Evolutionary conservation across 2,888 invertebrate genomes (phyloP).

Genomic region (Ametastegia equiseti): DNA sequence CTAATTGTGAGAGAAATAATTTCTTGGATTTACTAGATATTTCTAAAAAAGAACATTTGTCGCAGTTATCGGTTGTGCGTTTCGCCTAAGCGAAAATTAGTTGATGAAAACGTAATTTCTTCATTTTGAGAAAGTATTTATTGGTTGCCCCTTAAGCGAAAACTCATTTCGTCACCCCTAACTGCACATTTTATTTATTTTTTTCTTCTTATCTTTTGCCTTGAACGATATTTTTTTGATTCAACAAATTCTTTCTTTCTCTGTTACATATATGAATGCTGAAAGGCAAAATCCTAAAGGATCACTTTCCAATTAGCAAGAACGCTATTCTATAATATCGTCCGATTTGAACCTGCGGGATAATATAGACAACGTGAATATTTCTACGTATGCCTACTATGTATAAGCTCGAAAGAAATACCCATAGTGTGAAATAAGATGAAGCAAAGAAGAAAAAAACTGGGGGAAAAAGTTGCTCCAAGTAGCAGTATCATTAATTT

Average conservation of each 20-base stretch:
- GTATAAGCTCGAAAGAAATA: neutral
- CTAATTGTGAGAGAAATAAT: no score
- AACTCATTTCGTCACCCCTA: no score
- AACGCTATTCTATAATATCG: constrained; percentile 27
- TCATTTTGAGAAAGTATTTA: no score
- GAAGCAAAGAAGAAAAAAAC: neutral
- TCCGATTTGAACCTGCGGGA: constrained; percentile 6
- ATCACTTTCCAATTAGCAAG: constrained; percentile 4
- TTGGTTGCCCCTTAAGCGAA: no score
- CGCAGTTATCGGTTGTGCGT: no score
- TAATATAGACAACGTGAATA: neutral
- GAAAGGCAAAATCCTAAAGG: neutral
- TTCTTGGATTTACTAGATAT: no score
- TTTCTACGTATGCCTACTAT: neutral
- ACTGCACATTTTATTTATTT: no score
- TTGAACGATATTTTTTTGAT: no score
- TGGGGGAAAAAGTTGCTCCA: neutral
- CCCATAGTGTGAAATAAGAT: neutral
- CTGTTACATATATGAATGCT: neutral
- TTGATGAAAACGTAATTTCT: no score
- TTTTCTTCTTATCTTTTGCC: no score
- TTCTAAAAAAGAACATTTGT: no score
- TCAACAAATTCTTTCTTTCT: neutral
- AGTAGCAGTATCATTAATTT: constrained; percentile 13
- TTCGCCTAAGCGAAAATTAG: no score